phyloP scores from a whole-genome alignment of 2,888 invertebrate species.

The Epinotia bilunana region DNA sequence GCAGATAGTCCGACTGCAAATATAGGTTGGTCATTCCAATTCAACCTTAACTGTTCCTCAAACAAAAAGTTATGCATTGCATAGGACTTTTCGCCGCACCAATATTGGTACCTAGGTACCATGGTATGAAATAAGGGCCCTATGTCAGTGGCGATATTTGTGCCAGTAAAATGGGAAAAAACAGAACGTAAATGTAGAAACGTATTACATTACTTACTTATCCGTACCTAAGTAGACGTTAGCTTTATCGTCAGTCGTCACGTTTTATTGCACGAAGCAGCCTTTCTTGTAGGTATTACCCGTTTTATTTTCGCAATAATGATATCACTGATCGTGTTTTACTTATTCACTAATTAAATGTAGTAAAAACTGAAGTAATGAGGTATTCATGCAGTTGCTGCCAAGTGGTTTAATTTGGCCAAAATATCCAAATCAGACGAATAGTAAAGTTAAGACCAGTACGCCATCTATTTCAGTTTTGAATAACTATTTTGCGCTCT shows the following conservation, averaged over 20 bases:
- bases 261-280: conserved; percentile 22
- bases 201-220: neutral
- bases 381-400: neutral
- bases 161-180: neutral
- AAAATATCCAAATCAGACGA: neutral
- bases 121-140: no score
- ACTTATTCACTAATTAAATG: neutral
- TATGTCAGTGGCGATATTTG: no score
- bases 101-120: no score
- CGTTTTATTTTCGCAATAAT: conserved; percentile 20
- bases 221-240: neutral
- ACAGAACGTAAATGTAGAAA: neutral
- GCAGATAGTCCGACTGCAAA: no score
- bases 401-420: no score
- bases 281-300: conserved; percentile 8
- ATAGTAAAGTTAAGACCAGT: neutral
- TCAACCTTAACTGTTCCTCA: no score
- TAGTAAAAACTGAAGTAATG: neutral
- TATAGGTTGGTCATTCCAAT: no score
- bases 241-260: conserved; percentile 21
- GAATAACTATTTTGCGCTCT: neutral
- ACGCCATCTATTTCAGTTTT: conserved; percentile 21
- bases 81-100: no score
- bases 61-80: no score
- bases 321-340: conserved; percentile 4